Evolutionary conservation across 2,113 vertebrate species (phyloP), one percentile per base, ranked within the genome.

Genomic region (Grallaria varia): DNA sequence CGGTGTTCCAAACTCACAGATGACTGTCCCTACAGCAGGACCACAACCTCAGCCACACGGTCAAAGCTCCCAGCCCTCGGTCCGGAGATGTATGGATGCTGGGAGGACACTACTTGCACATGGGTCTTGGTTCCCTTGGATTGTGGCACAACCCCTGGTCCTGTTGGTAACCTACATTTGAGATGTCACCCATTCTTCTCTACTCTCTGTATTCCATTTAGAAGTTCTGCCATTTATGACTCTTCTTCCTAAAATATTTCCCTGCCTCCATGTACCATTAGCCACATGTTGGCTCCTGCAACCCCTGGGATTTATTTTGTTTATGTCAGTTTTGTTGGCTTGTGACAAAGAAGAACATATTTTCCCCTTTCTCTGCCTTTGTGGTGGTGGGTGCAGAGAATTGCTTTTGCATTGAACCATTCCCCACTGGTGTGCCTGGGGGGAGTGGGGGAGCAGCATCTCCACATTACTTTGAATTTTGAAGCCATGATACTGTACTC

Each of bases 401-500:
- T 42, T 49, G 18, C 27, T 85, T 92, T 55, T 83, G 45, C 63
- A 76, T 3, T 62, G 73, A 92, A 66, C 42, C 23, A 16, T 77
- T 90, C 69, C 69, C 60, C 66, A 20, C 12, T 31, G 78, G 14
- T 72, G 44, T 37, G 40, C 45, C 27, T 24, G n/a, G 47, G 21
- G 37, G 30, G 24, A 50, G 20, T 12, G 10, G 20, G 33, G 30
- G 33, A 63, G 50, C 59, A 82, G 63, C 42, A 52, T n/a, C 59
- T 83, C 78, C 50, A 12, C 27, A 14, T 77, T 30, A 62, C 52
- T 85, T 63, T 60, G 63, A 89, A 80, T 53, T 89, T 71, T 69
- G 87, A 97, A 97, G 89, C 96, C 95, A 95, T 95, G 87, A 74
- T 35, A 35, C 80, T 64, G n/a, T 62, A n/a, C 64, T 78, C 35